These are phyloP conservation scores for Saturnia japonica DNA, from an alignment of 2,888 invertebrate genomes.

Conservation along the genomic window DNA sequence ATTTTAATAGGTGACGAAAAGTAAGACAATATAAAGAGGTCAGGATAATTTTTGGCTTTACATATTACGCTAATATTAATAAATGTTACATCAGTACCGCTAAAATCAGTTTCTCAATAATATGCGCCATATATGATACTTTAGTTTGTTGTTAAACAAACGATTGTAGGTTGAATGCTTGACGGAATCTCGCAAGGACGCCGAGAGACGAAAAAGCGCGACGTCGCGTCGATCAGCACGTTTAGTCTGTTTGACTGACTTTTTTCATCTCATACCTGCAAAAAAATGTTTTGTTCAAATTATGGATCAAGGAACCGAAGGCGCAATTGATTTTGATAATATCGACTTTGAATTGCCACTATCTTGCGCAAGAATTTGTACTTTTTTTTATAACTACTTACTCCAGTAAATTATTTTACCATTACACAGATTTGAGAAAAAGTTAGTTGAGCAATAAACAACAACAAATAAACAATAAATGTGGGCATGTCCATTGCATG, in stretches of 20 bases:
- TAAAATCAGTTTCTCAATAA: constrained; percentile 25
- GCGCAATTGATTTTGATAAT: not conserved
- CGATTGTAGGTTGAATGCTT: constrained; percentile 60
- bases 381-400: not conserved
- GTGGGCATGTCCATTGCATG: no score
- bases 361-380: constrained; percentile 34
- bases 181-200: constrained; percentile 68
- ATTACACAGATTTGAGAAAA: not conserved
- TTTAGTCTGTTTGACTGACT: constrained; percentile 38
- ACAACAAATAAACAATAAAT: no score
- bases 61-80: constrained; percentile 16
- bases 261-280: constrained; percentile 43
- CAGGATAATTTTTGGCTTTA: no score
- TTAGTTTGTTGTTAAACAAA: constrained; percentile 71
- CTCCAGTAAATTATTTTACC: not conserved
- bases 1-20: no score
- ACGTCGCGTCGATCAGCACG: constrained; percentile 35
- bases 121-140: constrained; percentile 17
- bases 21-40: no score
- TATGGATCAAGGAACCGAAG: constrained; percentile 28
- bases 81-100: constrained; percentile 26
- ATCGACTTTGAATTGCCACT: constrained; percentile 15
- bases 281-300: constrained; percentile 38
- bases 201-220: constrained; percentile 49
- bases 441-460: no score